Percentiles rank a stretch among this genome's conserved stretches.
phyloP scores from a whole-genome alignment of 2,113 vertebrate species.

The Dissostichus mawsoni region DNA sequence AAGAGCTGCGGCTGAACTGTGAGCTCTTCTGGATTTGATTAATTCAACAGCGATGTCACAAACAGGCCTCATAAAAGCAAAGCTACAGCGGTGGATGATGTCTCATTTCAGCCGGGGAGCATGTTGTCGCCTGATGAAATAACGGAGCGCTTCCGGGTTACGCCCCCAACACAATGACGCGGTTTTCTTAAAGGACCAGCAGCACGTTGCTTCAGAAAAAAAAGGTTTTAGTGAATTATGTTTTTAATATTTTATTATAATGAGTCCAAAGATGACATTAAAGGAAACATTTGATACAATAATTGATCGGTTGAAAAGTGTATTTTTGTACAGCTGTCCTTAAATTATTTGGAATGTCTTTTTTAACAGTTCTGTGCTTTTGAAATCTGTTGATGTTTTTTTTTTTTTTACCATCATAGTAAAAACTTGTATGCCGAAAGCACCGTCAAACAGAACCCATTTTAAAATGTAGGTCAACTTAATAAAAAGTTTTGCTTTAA shows the following conservation, averaged over 20 bases:
- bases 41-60: background rate
- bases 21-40: background rate
- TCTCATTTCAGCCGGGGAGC: background rate
- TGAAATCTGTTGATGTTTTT: too few relatives aligned
- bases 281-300: too few relatives aligned
- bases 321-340: too few relatives aligned
- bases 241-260: background rate
- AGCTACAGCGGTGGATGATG: background rate
- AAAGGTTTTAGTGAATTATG: background rate
- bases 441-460: too few relatives aligned
- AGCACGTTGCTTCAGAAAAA: background rate
- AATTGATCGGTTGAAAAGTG: too few relatives aligned
- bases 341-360: too few relatives aligned
- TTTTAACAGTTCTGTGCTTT: too few relatives aligned
- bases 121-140: conserved; percentile 39
- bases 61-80: conserved; percentile 37
- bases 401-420: too few relatives aligned
- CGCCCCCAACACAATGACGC: conserved; percentile 47
- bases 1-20: conserved; percentile 15
- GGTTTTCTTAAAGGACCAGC: conserved; percentile 62
- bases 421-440: too few relatives aligned
- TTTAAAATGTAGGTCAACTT: too few relatives aligned
- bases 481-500: background rate
- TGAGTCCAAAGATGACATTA: background rate
- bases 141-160: conserved; percentile 70